A percentile compares a stretch with the other conserved stretches of the same genome.
Conservation (phyloP, 2,888 invertebrate species). For the Lasius platythorax region DNA sequence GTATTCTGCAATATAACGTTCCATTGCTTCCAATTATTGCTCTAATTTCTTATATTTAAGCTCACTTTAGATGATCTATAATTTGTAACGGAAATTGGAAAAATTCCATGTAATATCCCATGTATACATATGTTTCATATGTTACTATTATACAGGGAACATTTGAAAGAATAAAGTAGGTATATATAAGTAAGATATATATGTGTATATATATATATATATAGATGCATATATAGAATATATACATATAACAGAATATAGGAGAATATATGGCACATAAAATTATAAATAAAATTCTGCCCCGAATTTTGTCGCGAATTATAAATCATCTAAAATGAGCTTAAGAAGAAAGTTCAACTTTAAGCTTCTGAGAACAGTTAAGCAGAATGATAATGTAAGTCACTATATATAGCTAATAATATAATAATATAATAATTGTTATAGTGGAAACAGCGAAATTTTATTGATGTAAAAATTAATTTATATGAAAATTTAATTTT, state of each 20-base stretch:
- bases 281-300: conserved; percentile 1
- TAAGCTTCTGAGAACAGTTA: neutral
- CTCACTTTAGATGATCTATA: neutral
- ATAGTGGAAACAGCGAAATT: neutral
- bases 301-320: neutral
- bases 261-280: neutral
- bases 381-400: neutral
- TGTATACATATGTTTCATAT: neutral
- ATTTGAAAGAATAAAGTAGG: neutral
- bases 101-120: neutral
- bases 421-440: conserved; percentile 3
- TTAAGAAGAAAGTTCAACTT: neutral
- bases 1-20: neutral
- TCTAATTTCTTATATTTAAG: neutral
- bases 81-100: neutral
- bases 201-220: too few species aligned
- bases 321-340: neutral
- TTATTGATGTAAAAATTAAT: neutral
- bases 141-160: neutral
- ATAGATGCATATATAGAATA: neutral
- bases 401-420: too few species aligned
- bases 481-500: neutral
- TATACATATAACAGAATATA: neutral
- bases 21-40: neutral
- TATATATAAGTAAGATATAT: neutral